A percentile compares a stretch with the other conserved stretches of the same genome.
Conservation (phyloP, 2,113 vertebrate genomes). For the Heptranchias perlo region DNA sequence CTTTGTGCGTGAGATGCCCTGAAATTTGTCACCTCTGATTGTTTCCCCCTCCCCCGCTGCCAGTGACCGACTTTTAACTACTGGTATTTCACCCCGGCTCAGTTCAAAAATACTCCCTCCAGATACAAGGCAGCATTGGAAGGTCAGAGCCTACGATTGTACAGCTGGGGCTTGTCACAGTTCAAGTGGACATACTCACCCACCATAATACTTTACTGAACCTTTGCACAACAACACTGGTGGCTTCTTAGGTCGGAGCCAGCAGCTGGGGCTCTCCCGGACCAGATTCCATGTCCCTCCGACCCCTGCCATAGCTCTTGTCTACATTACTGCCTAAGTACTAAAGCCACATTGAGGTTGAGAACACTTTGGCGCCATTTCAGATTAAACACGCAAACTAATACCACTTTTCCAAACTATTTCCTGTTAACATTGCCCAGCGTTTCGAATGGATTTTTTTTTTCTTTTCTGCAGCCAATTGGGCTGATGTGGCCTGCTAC, state of each 20-base stretch:
- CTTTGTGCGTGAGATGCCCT: neutral
- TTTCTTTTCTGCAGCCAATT: neutral
- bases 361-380: neutral
- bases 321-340: neutral
- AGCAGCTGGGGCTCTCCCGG: neutral
- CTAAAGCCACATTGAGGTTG: slow-evolving; percentile 7
- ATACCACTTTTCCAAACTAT: slow-evolving; percentile 19
- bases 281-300: neutral
- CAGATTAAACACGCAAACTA: slow-evolving; percentile 14
- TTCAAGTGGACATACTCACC: neutral
- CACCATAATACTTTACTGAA: no score
- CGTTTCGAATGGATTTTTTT: neutral
- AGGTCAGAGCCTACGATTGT: neutral
- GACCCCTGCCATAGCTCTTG: neutral
- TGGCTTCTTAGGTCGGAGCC: neutral
- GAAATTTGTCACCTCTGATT: neutral
- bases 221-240: no score
- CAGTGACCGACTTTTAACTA: neutral
- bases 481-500: no score
- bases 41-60: neutral
- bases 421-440: slow-evolving; percentile 18
- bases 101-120: no score
- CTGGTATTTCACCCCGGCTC: neutral
- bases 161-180: neutral
- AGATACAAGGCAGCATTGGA: neutral